Base-by-base conservation (phyloP, 30 jellyfish, hydroid and myxozoan species). In the Calvadosia cruxmelitensis region DNA sequence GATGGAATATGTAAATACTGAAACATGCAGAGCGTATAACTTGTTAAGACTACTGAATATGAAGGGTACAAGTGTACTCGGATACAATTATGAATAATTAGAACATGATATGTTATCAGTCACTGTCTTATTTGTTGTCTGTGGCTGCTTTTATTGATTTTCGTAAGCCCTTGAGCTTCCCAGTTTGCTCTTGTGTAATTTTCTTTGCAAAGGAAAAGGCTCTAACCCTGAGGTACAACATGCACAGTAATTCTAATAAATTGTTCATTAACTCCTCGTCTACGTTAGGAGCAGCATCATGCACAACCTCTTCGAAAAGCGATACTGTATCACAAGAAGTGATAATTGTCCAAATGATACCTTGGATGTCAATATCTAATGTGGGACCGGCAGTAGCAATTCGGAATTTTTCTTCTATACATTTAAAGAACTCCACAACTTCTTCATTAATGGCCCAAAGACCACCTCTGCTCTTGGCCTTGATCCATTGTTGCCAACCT, bases 371-470 rank as follows among this genome's bases (percentile, higher is more conserved):
- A 51, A 69, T 36, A 30, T 69, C 27, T 31, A 64, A 12, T 33
- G 35, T 29, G 32, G 33, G 75, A 12, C 75, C 75, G 23, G 65
- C 15, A 20, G 75, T 66, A 23, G 64, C 64, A 26, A 15, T 33
- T 50, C 79, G 29, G 31, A 69, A 69, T 31, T 69, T 70, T 51
- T 69, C 79, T 42, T 69, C 79, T 30, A 69, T 70, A 15, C 1
- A 57, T 49, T 42, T 69, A 69, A 48, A 69, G 52, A 69, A n/a
- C 13, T 69, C 70, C 29, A 69, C 71, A 29, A 52, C 50, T 69
- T 69, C 79, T 36, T 52, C 34, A 49, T 35, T 69, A 1, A 50
- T 70, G 0, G 64, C 52, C 79, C 79, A 69, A 31, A 69, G 23
- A 27, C 79, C 79, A 69, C 71, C 71, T 16, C 70, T 48, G 29